Evolutionary conservation across 2,888 invertebrate genomes (phyloP), one percentile per base, ranked within the genome.

Genomic region (Plagodis pulveraria): DNA sequence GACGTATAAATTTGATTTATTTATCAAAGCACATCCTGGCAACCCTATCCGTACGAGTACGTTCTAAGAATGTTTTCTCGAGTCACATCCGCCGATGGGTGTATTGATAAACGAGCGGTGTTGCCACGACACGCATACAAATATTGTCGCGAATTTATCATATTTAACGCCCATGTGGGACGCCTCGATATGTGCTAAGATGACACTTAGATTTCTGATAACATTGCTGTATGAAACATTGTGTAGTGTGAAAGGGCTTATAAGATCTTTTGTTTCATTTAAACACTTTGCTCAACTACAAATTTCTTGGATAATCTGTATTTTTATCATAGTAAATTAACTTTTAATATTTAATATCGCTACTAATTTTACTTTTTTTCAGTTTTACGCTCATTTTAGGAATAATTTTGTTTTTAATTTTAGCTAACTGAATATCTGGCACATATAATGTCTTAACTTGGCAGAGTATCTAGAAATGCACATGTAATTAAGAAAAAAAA

Each of bases 101-200:
- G 73, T 85, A 88, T 88, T 88, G 88, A 89, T 87, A 87, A 85
- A 89, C 83, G 86, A 79, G 81, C 84, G 80, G 73, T 82, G 80
- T 83, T 73, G 65, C 76, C 78, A 71, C 77, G 84, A 80, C 84
- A 81, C 80, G 86, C 86, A 87, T 86, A 84, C 83, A 81, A 86
- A 87, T 86, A 85, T 80, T 76, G 79, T 73, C 62, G 72, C 67
- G 70, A 81, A 84, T 87, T 86, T 85, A 83, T 87, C 84, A 87
- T 83, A 80, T 83, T 83, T 83, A 83, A 77, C 76, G 78, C 78
- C 73, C 40, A 71, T 61, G 34, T 47, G 63, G 62, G 53, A 58
- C 64, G 63, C 61, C 63, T 59, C 67, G 56, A 59, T 64, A 57
- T 62, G 58, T 66, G 65, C 63, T 66, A 64, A 62, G 63, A 58